phyloP scores from a whole-genome alignment of 2,113 vertebrate species.

The Neopipo cinnamomea region DNA sequence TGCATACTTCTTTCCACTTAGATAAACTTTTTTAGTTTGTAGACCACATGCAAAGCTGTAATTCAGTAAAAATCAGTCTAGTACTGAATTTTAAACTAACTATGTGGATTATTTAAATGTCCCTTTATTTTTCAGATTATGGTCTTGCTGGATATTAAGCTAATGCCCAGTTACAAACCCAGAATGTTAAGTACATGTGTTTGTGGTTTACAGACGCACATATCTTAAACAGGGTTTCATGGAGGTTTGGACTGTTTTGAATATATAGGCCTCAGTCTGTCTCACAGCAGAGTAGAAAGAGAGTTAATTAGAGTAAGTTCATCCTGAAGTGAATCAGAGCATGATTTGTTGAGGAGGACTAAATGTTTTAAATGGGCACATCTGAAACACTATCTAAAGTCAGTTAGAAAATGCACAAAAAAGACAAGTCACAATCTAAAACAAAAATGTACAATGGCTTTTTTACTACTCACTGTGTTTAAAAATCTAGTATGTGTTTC shows the following conservation, averaged over 20 bases:
- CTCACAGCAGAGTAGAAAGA: not conserved
- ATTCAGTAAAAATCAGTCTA: not conserved
- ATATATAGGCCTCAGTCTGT: not conserved
- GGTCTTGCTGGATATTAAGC: not conserved
- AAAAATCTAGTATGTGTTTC: not conserved
- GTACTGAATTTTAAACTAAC: not conserved
- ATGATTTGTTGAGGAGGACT: not conserved
- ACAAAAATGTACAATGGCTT: not conserved
- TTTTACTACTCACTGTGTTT: not conserved
- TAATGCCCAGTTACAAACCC: not conserved
- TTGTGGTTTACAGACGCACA: not conserved
- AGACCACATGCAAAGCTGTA: not conserved
- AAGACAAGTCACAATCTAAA: not conserved
- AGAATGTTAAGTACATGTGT: not conserved
- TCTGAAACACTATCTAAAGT: not conserved
- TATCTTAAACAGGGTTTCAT: not conserved
- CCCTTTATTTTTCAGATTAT: not conserved
- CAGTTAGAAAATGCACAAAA: not conserved
- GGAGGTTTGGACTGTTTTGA: not conserved
- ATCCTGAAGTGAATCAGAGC: not conserved
- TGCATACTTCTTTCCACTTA: not conserved
- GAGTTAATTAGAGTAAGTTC: not conserved
- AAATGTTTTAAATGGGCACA: not conserved
- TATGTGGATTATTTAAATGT: not conserved
- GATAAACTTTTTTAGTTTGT: not conserved